phyloP scores from a whole-genome alignment of 2,888 invertebrate species.

The Acleris emargana region DNA sequence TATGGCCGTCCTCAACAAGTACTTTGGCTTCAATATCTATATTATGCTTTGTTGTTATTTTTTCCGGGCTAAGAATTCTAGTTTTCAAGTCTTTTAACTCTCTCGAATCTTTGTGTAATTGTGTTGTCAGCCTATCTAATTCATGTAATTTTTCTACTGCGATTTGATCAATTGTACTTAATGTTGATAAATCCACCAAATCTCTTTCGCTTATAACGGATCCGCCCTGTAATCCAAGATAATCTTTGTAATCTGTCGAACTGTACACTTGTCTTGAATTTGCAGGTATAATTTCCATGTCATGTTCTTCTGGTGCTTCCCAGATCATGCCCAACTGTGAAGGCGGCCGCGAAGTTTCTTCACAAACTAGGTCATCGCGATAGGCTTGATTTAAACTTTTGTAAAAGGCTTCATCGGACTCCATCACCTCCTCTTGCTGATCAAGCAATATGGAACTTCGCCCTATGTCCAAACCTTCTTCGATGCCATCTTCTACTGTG shows the following conservation, averaged over 20 bases:
- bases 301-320: conserved; percentile 91
- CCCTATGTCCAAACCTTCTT: conserved; percentile 86
- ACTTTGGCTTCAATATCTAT: conserved; percentile 84
- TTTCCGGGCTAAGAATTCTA: conserved; percentile 87
- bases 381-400: conserved; percentile 94
- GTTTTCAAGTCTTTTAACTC: conserved; percentile 90
- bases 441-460: conserved; percentile 68
- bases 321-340: conserved; percentile 94
- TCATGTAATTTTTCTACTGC: conserved; percentile 91
- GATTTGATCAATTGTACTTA: conserved; percentile 90
- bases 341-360: conserved; percentile 85
- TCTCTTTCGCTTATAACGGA: conserved; percentile 91
- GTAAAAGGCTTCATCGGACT: conserved; percentile 94
- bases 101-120: conserved; percentile 90
- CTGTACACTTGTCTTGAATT: conserved; percentile 87
- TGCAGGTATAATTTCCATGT: conserved; percentile 81
- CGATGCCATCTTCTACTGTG: conserved; percentile 86
- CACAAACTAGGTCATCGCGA: conserved; percentile 89
- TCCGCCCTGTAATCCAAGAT: conserved; percentile 86
- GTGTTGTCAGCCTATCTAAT: conserved; percentile 89
- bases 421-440: conserved; percentile 81
- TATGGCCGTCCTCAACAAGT: conserved; percentile 85
- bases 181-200: conserved; percentile 88
- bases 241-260: conserved; percentile 90
- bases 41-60: conserved; percentile 69